Conservation (phyloP, 1,140 invertebrate genomes). For the Drosophila elegans region DNA sequence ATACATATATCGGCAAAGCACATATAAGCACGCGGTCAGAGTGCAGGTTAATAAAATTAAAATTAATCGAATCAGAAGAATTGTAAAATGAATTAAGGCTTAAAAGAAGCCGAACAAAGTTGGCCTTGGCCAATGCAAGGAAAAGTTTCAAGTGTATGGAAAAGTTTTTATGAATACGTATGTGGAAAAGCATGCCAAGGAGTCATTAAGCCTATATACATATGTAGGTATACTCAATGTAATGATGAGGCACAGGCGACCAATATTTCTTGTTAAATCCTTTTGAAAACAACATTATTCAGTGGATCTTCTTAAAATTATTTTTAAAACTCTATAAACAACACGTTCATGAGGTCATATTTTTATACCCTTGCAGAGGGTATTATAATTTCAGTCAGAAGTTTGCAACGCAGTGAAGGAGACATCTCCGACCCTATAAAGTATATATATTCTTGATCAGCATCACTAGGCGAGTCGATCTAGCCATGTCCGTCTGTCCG, state of each 20-base stretch:
- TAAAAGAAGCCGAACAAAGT: constrained; percentile 14
- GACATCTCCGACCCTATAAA: no score
- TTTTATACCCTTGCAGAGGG: no score
- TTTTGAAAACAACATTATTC: no score
- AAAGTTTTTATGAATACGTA: constrained; percentile 13
- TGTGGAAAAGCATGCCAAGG: constrained; percentile 39
- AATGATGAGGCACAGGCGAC: constrained; percentile 38
- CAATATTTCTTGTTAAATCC: constrained; percentile 6
- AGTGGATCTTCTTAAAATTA: no score
- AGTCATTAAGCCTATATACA: constrained; percentile 44
- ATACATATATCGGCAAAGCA: constrained; percentile 8
- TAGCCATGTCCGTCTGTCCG: no score
- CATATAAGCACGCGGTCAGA: constrained; percentile 9
- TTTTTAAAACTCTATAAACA: no score
- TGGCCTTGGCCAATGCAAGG: constrained; percentile 20
- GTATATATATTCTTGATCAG: no score
- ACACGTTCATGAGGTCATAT: no score
- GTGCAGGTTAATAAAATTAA: constrained; percentile 39
- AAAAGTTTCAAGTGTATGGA: constrained; percentile 4
- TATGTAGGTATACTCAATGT: constrained; percentile 5
- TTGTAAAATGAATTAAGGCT: constrained; percentile 29
- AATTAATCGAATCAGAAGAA: constrained; percentile 37
- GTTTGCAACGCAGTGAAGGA: no score
- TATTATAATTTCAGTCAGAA: no score
- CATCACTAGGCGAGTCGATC: no score